Base-by-base conservation (phyloP, 1,140 invertebrate species). In the Zaprionus davidi region DNA sequence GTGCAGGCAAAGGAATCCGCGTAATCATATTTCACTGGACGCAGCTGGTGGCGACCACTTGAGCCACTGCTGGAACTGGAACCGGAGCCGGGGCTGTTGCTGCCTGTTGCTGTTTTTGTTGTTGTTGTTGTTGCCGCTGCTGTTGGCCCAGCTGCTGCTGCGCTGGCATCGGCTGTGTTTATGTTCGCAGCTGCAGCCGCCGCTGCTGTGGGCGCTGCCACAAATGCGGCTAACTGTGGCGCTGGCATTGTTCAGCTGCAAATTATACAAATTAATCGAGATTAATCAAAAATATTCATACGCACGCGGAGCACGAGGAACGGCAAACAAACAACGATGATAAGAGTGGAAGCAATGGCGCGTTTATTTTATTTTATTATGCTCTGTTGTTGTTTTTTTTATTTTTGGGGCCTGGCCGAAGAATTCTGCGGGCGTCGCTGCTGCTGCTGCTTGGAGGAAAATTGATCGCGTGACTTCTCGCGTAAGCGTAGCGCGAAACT, bases 1-100 rank as follows among this genome's bases (percentile, higher is more conserved):
- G 95, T 95, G 76, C 92, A 93, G 91, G 93, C 93, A 91, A 94
- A 90, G 26, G 93, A 93, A 79, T 94, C 93, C 17, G 93, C 93
- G 82, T 92, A 93, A 53, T 93, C 82, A 60, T 88, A 92, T 71
- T 92, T 92, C 3, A 92, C 92, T 4, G 92, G 92, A 2, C 91
- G 91, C 65, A 92, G 26, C 63, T 92, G 90, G 62, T 92, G 86
- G 31, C 91, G 80, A 44, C 71, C 73, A 41, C 72, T 84, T 70
- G 38, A 49, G 26, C 22, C 17, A 24, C 58, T 26, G 3, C 38
- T 24, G 72, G 24, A 59, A 57, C 53, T 17, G 68, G 58, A 44
- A 76, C 53, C n/a, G 71, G 58, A 44, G 73, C 38, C 24, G 74
- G n/a, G 59, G 69, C 49, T 22, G 71, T 56, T 51, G 82, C 57